These are phyloP conservation scores for Atrichornis clamosus DNA, from an alignment of 2,113 vertebrate genomes.

Conservation along the genomic window DNA sequence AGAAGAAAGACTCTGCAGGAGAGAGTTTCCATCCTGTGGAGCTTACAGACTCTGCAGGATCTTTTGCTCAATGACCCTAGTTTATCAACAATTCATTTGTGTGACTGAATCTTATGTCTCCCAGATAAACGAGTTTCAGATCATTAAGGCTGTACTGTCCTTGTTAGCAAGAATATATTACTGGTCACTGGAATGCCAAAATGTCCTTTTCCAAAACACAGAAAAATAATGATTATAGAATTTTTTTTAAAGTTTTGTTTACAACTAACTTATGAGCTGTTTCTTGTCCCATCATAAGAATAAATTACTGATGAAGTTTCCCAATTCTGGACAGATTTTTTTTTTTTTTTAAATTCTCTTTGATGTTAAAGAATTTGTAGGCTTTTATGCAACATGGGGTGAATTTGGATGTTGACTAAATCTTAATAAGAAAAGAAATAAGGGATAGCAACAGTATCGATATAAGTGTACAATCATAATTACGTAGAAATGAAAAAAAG, in stretches of 20 bases:
- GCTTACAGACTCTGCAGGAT: conserved; percentile 21
- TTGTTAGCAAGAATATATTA: conserved; percentile 36
- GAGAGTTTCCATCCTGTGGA: conserved; percentile 29
- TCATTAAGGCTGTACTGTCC: conserved; percentile 19
- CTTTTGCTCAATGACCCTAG: conserved; percentile 42
- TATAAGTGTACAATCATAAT: not conserved
- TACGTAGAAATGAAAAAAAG: not conserved
- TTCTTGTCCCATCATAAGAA: not conserved
- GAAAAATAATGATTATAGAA: not conserved
- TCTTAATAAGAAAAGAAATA: not conserved
- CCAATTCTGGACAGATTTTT: not conserved
- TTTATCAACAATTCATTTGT: conserved; percentile 56
- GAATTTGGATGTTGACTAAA: not conserved
- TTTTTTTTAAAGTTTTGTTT: not conserved
- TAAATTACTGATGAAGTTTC: not conserved
- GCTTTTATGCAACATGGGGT: not conserved
- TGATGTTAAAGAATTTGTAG: not conserved
- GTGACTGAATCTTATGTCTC: conserved; percentile 4
- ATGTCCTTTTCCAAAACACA: not conserved
- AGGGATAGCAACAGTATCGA: not conserved
- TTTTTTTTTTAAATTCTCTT: not conserved
- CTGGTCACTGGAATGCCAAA: not conserved
- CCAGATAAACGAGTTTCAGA: conserved; percentile 28
- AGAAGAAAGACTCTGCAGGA: conserved; percentile 55
- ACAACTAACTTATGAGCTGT: not conserved